A percentile compares a stretch with the other conserved stretches of the same genome.
phyloP scores from a whole-genome alignment of 2,888 invertebrate species.

The Andrena fulva region DNA sequence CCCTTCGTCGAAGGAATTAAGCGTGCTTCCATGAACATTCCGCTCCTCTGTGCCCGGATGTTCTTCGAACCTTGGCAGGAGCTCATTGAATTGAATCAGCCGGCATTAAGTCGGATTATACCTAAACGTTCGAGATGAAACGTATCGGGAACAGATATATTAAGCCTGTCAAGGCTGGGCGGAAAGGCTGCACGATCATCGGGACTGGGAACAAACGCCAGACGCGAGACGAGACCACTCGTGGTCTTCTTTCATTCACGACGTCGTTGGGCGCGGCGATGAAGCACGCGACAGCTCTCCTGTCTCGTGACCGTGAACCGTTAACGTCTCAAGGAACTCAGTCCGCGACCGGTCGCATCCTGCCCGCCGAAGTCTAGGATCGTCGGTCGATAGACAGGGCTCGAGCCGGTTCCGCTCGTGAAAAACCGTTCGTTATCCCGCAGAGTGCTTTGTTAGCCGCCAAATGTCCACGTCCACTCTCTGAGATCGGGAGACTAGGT shows the following conservation, averaged over 20 bases:
- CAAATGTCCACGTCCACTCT: background rate
- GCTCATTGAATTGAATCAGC: slow-evolving; percentile 62
- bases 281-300: slow-evolving; percentile 63
- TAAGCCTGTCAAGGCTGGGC: slow-evolving; percentile 52
- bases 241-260: slow-evolving; percentile 63
- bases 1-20: slow-evolving; percentile 41
- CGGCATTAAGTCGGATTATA: slow-evolving; percentile 57
- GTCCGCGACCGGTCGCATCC: slow-evolving; percentile 47
- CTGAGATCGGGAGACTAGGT: background rate
- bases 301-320: slow-evolving; percentile 67
- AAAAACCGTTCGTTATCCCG: slow-evolving; percentile 53
- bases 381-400: slow-evolving; percentile 41
- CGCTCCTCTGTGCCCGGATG: background rate
- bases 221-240: slow-evolving; percentile 65
- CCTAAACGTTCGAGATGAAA: slow-evolving; percentile 52
- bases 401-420: background rate
- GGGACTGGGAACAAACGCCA: slow-evolving; percentile 40
- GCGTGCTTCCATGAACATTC: slow-evolving; percentile 40
- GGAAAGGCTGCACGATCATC: slow-evolving; percentile 61
- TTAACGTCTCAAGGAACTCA: slow-evolving; percentile 68
- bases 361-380: slow-evolving; percentile 51
- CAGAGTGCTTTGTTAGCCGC: slow-evolving; percentile 11
- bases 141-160: slow-evolving; percentile 55
- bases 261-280: slow-evolving; percentile 58
- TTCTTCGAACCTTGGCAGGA: slow-evolving; percentile 31